Evolutionary conservation across 2,888 invertebrate genomes (phyloP), one percentile per base, ranked within the genome.

Genomic region (Euclidia mi): DNA sequence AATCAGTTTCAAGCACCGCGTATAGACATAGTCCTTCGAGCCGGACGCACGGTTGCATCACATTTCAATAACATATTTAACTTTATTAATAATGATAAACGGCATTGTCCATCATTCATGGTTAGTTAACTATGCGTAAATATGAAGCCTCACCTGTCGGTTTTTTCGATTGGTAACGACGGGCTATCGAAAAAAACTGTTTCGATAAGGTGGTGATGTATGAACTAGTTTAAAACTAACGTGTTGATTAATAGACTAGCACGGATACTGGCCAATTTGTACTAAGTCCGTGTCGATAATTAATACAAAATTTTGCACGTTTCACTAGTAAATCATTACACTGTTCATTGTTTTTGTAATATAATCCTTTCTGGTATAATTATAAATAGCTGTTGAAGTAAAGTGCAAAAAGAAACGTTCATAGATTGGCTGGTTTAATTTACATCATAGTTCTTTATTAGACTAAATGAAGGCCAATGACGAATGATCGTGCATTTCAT

Each of bases 11-110:
- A 28, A 45, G 47, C 40, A 17, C 40, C 72, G 7, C 17, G 50
- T 51, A 67, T 56, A 56, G 68, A 1, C 10, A 11, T 50, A 52
- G 72, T 38, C 72, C 72, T 71, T 67, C 52, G 3, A 6, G 31
- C 28, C 38, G 44, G 31, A 25, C 25, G 12, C 0, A 15, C 29
- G 20, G 18, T 71, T 67, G 42, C 47, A 40, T 37, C 53, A 71
- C 12, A 2, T 38, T 52, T 42, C 52, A 12, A 32, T 11, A 43
- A 37, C 18, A 32, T 12, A 2, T 43, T 44, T 48, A 29, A 45
- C 1, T n/a, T 25, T 50, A 43, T 29, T 11, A 32, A 12, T 32
- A 32, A 29, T 29, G 29, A 29, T 29, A 32, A 32, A 32, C 12
- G 12, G 4, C 12, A 25, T 20, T 38, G 38, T 52, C n/a, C 31